Conservation (phyloP, 2,113 vertebrate species). For the Tautogolabrus adspersus region DNA sequence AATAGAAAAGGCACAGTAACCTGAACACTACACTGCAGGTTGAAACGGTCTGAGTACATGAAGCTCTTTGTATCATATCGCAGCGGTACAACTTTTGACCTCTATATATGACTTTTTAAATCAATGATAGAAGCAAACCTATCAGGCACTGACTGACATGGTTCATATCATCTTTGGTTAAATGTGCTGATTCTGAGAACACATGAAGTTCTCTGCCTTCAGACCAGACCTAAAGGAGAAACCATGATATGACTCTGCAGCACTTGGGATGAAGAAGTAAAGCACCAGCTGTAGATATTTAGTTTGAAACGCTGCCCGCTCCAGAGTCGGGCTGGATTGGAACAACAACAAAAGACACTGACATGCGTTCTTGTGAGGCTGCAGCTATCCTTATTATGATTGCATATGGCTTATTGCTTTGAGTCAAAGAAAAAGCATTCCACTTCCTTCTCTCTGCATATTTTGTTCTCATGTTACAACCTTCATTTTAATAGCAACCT, state of each 20-base stretch:
- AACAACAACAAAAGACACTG: no score
- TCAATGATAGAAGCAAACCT: background rate
- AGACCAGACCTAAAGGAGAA: no score
- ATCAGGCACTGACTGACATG: slow-evolving; percentile 1
- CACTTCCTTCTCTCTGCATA: background rate
- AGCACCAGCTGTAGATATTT: no score
- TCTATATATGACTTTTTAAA: no score
- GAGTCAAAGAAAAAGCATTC: background rate
- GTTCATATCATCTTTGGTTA: slow-evolving; percentile 6
- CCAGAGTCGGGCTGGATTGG: background rate
- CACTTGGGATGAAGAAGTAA: background rate
- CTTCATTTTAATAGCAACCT: background rate
- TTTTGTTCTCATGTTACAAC: no score
- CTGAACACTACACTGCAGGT: background rate
- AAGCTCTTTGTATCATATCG: no score
- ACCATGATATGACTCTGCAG: background rate
- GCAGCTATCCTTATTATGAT: no score
- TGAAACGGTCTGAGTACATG: background rate
- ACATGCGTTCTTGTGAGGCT: no score
- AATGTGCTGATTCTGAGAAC: background rate
- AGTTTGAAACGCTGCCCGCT: background rate
- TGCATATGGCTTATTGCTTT: background rate
- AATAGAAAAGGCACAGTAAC: slow-evolving; percentile 5
- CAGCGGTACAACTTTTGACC: no score
- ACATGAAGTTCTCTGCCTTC: no score